Evolutionary conservation across 1,140 invertebrate genomes (phyloP).

Genomic region (Achatina immaculata): DNA sequence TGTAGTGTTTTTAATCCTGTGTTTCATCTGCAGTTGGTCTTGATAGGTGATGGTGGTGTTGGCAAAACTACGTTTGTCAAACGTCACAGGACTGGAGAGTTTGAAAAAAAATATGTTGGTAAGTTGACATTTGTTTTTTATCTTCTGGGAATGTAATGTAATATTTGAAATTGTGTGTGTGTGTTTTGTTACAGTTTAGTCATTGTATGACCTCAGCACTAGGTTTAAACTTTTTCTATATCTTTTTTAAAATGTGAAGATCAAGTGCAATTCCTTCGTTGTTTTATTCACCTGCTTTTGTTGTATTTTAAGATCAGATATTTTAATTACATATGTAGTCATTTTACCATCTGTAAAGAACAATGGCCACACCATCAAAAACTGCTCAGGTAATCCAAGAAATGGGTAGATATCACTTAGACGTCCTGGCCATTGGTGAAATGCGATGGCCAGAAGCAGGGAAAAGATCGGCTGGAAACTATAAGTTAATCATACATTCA

Average conservation of each 20-base stretch:
- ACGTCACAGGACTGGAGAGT: constrained; percentile 98
- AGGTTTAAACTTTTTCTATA: background rate
- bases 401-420: too few relatives aligned
- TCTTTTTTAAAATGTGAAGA: background rate
- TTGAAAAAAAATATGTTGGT: constrained; percentile 98
- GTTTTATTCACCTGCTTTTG: background rate
- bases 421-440: too few relatives aligned
- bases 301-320: background rate
- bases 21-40: constrained; percentile 74
- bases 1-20: constrained; percentile 9
- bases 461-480: too few relatives aligned
- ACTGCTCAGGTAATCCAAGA: too few relatives aligned
- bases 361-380: too few relatives aligned
- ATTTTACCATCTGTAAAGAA: too few relatives aligned
- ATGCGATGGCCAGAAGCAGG: too few relatives aligned
- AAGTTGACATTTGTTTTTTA: constrained; percentile 49
- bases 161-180: too few relatives aligned
- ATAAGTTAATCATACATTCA: too few relatives aligned
- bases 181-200: background rate
- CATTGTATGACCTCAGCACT: background rate
- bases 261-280: background rate
- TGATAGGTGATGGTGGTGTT: constrained; percentile 99
- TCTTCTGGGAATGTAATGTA: background rate
- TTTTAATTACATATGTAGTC: too few relatives aligned
- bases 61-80: constrained; percentile 99